These are phyloP conservation scores for Lethenteron reissneri DNA, from an alignment of 2,113 vertebrate genomes.

Conservation along the genomic window DNA sequence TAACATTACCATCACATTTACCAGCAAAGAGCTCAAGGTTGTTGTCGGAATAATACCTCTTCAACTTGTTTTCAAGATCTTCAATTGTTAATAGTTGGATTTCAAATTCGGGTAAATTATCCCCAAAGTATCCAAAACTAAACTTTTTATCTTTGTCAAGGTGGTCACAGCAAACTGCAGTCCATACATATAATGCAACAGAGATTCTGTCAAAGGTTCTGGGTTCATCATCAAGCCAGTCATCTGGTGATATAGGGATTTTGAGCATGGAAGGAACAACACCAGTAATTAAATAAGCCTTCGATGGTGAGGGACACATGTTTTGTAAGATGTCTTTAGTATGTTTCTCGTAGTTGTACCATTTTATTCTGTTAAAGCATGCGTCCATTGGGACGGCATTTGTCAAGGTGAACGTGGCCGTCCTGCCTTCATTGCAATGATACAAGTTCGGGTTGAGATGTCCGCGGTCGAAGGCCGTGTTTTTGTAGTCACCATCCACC, in stretches of 20 bases:
- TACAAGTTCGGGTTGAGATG: slow-evolving; percentile 12
- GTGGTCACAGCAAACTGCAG: slow-evolving; percentile 13
- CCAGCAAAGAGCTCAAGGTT: neutral
- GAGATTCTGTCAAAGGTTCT: slow-evolving; percentile 9
- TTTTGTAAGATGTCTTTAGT: neutral
- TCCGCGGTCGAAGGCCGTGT: slow-evolving; percentile 11
- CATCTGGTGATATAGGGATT: neutral
- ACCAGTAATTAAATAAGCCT: slow-evolving; percentile 11
- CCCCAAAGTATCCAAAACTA: slow-evolving; percentile 11
- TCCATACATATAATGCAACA: slow-evolving; percentile 13
- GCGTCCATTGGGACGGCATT: slow-evolving; percentile 13
- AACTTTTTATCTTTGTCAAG: slow-evolving; percentile 3
- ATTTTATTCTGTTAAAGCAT: slow-evolving; percentile 9
- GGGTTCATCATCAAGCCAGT: neutral
- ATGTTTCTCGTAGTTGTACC: neutral
- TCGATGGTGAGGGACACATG: neutral
- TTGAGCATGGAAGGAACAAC: slow-evolving; percentile 5
- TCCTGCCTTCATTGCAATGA: neutral
- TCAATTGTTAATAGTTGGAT: slow-evolving; percentile 6
- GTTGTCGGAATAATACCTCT: neutral
- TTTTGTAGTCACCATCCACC: slow-evolving; percentile 8
- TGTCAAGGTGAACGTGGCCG: slow-evolving; percentile 14
- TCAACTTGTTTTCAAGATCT: neutral
- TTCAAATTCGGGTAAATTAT: neutral
- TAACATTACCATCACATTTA: neutral